A percentile compares a stretch with the other conserved stretches of the same genome.
phyloP scores from a whole-genome alignment of 2,888 invertebrate genomes.

The Lysandra bellargus region DNA sequence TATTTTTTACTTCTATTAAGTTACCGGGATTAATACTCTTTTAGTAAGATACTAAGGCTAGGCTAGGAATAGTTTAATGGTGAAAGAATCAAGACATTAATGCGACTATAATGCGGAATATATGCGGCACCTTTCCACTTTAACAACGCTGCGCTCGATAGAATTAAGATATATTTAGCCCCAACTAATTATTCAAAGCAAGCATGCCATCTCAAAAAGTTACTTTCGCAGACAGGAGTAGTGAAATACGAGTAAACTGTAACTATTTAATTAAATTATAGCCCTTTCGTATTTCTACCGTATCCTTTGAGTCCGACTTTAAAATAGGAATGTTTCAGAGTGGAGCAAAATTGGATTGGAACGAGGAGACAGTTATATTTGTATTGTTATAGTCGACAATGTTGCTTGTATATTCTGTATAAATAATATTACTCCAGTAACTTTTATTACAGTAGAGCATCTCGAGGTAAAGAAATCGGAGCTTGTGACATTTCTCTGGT shows the following conservation, averaged over 20 bases:
- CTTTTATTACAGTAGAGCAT: constrained; percentile 3
- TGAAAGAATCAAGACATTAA: not conserved
- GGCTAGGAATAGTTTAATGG: too few species aligned
- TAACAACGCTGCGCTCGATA: not conserved
- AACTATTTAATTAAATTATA: constrained; percentile 31
- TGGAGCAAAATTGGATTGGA: constrained; percentile 36
- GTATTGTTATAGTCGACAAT: constrained; percentile 24
- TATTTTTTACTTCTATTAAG: not conserved
- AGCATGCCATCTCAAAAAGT: constrained; percentile 25
- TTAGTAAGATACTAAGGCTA: not conserved
- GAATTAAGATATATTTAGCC: not conserved
- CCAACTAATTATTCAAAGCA: constrained; percentile 24
- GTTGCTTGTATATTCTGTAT: constrained; percentile 18
- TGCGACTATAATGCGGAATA: not conserved
- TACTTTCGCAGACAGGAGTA: constrained; percentile 12
- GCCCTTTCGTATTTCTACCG: constrained; percentile 31
- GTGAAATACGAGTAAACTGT: constrained; percentile 28
- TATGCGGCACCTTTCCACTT: not conserved
- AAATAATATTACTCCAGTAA: constrained; percentile 24
- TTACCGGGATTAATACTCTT: not conserved
- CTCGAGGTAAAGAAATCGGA: not conserved
- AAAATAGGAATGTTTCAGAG: constrained; percentile 35
- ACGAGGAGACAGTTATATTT: constrained; percentile 35
- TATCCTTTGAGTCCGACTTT: constrained; percentile 33
- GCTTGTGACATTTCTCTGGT: constrained; percentile 10